phyloP scores from a whole-genome alignment of 2,888 invertebrate species.

The Cetonia aurata region DNA sequence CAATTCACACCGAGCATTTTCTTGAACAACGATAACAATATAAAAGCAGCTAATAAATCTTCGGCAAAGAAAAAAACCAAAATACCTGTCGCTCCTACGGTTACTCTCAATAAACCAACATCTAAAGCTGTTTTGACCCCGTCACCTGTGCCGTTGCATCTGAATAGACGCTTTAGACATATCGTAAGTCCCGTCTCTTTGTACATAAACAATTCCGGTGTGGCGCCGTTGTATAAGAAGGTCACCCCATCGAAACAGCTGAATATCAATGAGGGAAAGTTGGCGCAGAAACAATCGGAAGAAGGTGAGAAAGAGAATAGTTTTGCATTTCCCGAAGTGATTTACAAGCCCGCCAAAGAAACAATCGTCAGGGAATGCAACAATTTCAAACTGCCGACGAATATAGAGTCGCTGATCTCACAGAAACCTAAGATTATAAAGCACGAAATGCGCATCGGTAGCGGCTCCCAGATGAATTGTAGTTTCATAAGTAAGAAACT shows the following conservation, averaged over 20 bases:
- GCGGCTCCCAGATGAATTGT: neutral
- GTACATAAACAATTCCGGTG: constrained; percentile 40
- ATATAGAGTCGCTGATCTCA: constrained; percentile 26
- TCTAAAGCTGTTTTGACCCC: constrained; percentile 17
- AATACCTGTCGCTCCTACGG: neutral
- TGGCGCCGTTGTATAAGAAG: constrained; percentile 29
- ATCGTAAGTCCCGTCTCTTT: constrained; percentile 34
- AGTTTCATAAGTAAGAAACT: neutral
- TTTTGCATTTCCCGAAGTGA: constrained; percentile 31
- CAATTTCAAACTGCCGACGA: constrained; percentile 30
- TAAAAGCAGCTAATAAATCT: neutral
- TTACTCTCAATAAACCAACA: neutral
- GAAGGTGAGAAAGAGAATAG: constrained; percentile 25
- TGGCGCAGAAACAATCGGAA: neutral
- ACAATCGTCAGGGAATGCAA: neutral
- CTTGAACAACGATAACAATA: no score
- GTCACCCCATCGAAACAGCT: constrained; percentile 34
- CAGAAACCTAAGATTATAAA: constrained; percentile 29
- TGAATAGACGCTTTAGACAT: constrained; percentile 32
- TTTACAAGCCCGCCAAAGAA: constrained; percentile 34
- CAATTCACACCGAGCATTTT: no score
- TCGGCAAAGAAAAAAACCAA: neutral
- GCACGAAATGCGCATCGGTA: constrained; percentile 24
- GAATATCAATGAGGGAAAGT: neutral
- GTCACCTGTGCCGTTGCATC: neutral